Percentiles rank a stretch among this genome's conserved stretches.
These are phyloP conservation scores for Xiphias gladius DNA, from an alignment of 2,113 vertebrate species.

Conservation along the genomic window DNA sequence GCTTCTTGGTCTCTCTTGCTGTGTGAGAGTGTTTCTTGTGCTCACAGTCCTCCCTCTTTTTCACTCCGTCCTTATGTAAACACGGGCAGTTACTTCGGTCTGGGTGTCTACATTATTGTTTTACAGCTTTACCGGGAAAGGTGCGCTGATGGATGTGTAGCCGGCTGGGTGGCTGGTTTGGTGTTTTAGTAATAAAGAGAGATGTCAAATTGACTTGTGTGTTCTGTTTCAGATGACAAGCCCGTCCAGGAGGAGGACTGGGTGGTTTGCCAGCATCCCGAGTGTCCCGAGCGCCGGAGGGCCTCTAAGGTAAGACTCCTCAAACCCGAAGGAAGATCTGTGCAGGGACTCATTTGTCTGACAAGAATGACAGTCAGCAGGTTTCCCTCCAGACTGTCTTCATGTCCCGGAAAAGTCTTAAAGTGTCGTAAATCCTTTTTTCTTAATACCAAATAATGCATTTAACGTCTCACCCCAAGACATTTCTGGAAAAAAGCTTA, in stretches of 20 bases:
- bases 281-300: conserved; percentile 86
- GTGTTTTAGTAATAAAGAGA: conserved; percentile 37
- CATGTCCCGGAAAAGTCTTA: background rate
- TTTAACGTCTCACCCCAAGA: background rate
- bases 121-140: conserved; percentile 51
- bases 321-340: background rate
- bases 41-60: conserved; percentile 3
- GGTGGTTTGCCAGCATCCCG: conserved; percentile 88
- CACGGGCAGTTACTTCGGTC: conserved; percentile 34
- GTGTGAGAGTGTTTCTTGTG: conserved; percentile 39
- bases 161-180: conserved; percentile 18
- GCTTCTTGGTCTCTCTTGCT: conserved; percentile 12
- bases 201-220: conserved; percentile 43
- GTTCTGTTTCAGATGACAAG: conserved; percentile 86
- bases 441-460: background rate
- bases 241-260: conserved; percentile 86
- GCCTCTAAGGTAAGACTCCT: conserved; percentile 88
- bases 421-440: background rate
- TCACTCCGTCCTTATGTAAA: conserved; percentile 41
- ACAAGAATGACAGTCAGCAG: background rate
- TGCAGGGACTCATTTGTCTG: background rate
- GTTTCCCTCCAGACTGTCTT: background rate
- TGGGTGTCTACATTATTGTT: conserved; percentile 37
- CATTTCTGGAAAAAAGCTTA: too few species aligned
- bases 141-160: conserved; percentile 50